Evolutionary conservation across 2,797 vertebrate species (phyloP).

Genomic region (Pseudochaenichthys georgianus): DNA sequence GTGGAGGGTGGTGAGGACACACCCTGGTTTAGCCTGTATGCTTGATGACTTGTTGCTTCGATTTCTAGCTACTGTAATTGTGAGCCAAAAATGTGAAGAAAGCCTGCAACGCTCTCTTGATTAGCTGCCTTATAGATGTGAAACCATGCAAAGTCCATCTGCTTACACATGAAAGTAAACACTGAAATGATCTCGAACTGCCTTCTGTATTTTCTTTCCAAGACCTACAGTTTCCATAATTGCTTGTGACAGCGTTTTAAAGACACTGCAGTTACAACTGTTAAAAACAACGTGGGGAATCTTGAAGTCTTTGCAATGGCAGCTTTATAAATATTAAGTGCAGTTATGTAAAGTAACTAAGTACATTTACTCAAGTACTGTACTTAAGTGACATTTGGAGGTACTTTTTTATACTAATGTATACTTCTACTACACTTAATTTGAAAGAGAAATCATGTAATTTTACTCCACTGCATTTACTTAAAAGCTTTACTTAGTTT

Average conservation of each 20-base stretch:
- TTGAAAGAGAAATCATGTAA: too few relatives aligned
- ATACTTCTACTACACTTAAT: too few relatives aligned
- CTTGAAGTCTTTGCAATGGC: conserved; percentile 42
- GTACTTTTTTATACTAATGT: too few relatives aligned
- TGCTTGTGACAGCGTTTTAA: conserved; percentile 3
- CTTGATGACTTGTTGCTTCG: conserved; percentile 58
- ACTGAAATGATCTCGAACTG: conserved; percentile 35
- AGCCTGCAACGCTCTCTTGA: conserved; percentile 64
- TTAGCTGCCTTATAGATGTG: conserved; percentile 75
- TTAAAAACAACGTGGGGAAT: conserved; percentile 4
- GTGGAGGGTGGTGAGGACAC: neutral
- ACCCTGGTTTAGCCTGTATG: conserved; percentile 36
- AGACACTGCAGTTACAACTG: conserved; percentile 55
- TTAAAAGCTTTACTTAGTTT: too few relatives aligned
- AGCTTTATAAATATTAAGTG: conserved; percentile 79
- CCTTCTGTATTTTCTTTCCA: conserved; percentile 2
- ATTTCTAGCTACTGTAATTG: conserved; percentile 61
- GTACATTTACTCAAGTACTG: too few relatives aligned
- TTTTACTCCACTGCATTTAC: too few relatives aligned
- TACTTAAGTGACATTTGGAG: too few relatives aligned
- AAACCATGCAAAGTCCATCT: conserved; percentile 63
- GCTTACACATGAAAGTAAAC: conserved; percentile 76
- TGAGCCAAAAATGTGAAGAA: conserved; percentile 65
- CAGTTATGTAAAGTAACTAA: too few relatives aligned
- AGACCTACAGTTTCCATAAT: neutral